Evolutionary conservation across 2,113 vertebrate species (phyloP).

Genomic region (Indicator indicator): DNA sequence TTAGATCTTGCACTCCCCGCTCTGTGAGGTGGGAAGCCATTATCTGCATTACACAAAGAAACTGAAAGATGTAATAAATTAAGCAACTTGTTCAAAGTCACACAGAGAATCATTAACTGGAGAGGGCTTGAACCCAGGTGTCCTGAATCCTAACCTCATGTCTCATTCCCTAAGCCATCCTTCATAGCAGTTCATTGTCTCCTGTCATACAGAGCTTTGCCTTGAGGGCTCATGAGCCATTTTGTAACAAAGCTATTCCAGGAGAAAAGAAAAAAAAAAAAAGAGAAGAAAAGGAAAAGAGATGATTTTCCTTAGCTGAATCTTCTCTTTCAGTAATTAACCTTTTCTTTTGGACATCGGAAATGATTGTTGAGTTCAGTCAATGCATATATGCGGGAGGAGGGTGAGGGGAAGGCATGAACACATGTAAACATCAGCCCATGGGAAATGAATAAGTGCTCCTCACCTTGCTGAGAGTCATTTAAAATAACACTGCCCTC

Average conservation of each 20-base stretch:
- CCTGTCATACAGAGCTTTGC: neutral
- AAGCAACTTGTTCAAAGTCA: slow-evolving; percentile 28
- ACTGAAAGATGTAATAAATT: slow-evolving; percentile 35
- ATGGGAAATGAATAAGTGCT: neutral
- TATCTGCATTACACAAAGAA: slow-evolving; percentile 19
- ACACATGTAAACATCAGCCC: neutral
- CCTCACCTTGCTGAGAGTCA: slow-evolving; percentile 31
- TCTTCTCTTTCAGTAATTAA: neutral
- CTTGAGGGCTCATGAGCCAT: neutral
- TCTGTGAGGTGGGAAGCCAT: neutral
- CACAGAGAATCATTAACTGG: slow-evolving; percentile 47
- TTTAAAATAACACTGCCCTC: slow-evolving; percentile 45
- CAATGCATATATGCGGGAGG: neutral
- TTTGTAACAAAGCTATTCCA: neutral
- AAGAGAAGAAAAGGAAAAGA: neutral
- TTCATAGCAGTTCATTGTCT: slow-evolving; percentile 23
- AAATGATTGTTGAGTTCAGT: neutral
- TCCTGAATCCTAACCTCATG: neutral
- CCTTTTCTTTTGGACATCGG: neutral
- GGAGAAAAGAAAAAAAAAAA: neutral
- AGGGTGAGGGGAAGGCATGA: neutral
- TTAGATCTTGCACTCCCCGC: neutral
- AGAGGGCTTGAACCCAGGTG: slow-evolving; percentile 42
- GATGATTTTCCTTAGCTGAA: neutral
- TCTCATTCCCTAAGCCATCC: slow-evolving; percentile 18